Percentiles rank a stretch among this genome's conserved stretches.
phyloP scores from a whole-genome alignment of 2,797 vertebrate species.

The Gymnoscopelus microlampas region DNA sequence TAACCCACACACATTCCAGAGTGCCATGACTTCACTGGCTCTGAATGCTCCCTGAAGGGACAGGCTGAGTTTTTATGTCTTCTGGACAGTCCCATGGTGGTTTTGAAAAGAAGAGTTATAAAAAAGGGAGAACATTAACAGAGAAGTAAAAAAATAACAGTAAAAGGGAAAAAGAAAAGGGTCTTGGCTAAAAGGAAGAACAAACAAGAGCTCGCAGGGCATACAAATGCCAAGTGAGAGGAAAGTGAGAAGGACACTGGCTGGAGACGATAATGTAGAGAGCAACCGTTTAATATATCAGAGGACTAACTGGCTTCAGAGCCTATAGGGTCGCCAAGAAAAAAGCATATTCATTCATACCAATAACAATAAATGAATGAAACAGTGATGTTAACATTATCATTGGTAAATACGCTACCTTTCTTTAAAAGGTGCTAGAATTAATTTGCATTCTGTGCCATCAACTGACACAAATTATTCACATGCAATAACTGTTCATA shows the following conservation, averaged over 20 bases:
- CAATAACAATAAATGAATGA: no score
- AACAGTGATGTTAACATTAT: no score
- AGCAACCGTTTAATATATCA: not conserved
- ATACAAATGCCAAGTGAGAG: not conserved
- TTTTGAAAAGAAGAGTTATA: not conserved
- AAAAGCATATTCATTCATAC: no score
- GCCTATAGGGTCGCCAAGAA: no score
- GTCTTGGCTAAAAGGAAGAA: not conserved
- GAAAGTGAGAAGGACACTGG: not conserved
- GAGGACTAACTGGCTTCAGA: no score
- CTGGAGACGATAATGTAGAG: not conserved
- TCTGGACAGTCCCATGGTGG: not conserved
- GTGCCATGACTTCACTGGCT: constrained; percentile 42
- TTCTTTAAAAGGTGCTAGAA: no score
- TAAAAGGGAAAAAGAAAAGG: not conserved
- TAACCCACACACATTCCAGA: constrained; percentile 42
- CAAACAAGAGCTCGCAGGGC: not conserved
- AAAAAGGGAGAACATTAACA: not conserved
- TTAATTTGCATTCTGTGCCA: no score
- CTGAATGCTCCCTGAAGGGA: constrained; percentile 13
- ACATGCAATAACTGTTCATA: no score
- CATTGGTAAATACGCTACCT: no score
- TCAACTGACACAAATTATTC: no score
- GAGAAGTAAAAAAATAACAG: not conserved
- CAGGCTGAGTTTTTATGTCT: not conserved